These are phyloP conservation scores for Drosophila albomicans DNA, from an alignment of 1,140 invertebrate species.

Conservation along the genomic window DNA sequence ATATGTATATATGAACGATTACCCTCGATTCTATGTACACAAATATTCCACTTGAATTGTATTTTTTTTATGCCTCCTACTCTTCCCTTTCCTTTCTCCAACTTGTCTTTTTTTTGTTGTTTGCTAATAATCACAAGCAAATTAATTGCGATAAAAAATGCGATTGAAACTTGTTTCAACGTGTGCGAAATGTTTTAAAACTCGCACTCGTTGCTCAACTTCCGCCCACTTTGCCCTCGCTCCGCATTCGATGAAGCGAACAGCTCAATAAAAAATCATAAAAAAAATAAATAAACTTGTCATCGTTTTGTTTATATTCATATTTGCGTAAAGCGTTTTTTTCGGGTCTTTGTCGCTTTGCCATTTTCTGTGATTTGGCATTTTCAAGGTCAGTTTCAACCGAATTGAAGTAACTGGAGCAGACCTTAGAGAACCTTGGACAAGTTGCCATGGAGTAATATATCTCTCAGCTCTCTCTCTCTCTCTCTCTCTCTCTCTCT, in stretches of 20 bases:
- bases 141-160: slow-evolving; percentile 41
- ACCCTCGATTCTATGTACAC: slow-evolving; percentile 25
- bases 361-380: slow-evolving; percentile 15
- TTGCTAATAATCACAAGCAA: slow-evolving; percentile 14
- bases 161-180: slow-evolving; percentile 57
- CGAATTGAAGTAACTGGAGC: slow-evolving; percentile 10
- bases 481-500: too few relatives aligned
- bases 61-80: not conserved
- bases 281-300: slow-evolving; percentile 23
- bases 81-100: not conserved
- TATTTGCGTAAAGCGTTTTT: slow-evolving; percentile 9
- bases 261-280: slow-evolving; percentile 8
- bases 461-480: not conserved
- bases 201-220: slow-evolving; percentile 4
- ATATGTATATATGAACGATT: slow-evolving; percentile 38
- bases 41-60: slow-evolving; percentile 8
- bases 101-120: not conserved
- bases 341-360: not conserved
- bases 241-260: not conserved
- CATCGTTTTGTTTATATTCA: slow-evolving; percentile 33
- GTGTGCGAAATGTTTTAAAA: slow-evolving; percentile 64
- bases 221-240: not conserved
- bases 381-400: slow-evolving; percentile 37
- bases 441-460: not conserved
- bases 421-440: slow-evolving; percentile 22